Evolutionary conservation across 2,113 vertebrate genomes (phyloP).

Genomic region (Beaufortia kweichowensis): DNA sequence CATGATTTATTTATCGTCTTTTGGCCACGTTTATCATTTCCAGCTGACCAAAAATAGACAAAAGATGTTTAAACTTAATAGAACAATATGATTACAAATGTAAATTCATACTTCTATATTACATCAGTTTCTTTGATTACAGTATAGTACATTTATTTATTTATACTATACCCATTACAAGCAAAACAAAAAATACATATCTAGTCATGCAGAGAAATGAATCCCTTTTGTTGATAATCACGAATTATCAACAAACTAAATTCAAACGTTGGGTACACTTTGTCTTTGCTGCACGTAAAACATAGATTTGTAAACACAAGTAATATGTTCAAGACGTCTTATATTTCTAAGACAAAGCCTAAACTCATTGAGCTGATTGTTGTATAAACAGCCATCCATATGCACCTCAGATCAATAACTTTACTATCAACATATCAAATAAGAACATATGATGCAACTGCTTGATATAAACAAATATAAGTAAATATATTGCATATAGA

Average conservation of each 20-base stretch:
- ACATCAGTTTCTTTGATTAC: background rate
- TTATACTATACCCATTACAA: background rate
- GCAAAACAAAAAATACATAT: background rate
- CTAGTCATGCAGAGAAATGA: background rate
- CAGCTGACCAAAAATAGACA: conserved; percentile 24
- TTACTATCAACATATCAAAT: conserved; percentile 13
- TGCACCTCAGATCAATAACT: conserved; percentile 13
- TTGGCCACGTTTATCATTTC: background rate
- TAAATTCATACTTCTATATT: background rate
- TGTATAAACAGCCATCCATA: conserved; percentile 9
- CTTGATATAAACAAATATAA: background rate
- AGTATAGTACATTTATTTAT: background rate
- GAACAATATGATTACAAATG: background rate
- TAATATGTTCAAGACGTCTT: background rate
- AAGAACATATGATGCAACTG: background rate
- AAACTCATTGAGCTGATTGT: background rate
- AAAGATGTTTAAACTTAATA: conserved; percentile 10
- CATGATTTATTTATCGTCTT: background rate
- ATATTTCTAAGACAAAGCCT: background rate
- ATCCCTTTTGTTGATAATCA: background rate
- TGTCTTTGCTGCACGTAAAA: background rate
- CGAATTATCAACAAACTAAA: background rate
- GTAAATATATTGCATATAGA: background rate
- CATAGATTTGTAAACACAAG: background rate
- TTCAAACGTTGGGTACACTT: background rate